A percentile compares a stretch with the other conserved stretches of the same genome.
These are phyloP conservation scores for Fragum whitleyi DNA, from an alignment of 2,888 invertebrate species.

Conservation along the genomic window DNA sequence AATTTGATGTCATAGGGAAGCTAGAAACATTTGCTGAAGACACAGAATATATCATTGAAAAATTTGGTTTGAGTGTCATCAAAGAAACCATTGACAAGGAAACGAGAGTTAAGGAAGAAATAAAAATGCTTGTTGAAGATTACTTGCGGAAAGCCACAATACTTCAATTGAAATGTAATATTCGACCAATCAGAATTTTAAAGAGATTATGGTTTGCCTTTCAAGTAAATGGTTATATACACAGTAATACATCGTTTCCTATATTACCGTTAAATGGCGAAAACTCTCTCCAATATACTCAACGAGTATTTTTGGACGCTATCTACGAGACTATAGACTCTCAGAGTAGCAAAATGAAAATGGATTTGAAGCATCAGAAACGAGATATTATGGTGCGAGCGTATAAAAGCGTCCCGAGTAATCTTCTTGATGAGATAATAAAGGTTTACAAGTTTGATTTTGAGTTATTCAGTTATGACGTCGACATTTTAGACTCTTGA, in stretches of 20 bases:
- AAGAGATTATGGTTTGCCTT: constrained; percentile 57
- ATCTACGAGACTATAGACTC: neutral
- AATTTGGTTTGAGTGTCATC: constrained; percentile 33
- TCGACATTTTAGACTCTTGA: too few species aligned
- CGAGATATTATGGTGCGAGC: constrained; percentile 46
- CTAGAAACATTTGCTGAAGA: constrained; percentile 62
- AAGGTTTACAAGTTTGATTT: constrained; percentile 60
- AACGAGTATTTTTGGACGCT: neutral
- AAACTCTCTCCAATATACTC: neutral
- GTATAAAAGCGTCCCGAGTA: constrained; percentile 38
- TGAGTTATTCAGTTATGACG: constrained; percentile 61
- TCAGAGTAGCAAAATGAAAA: neutral
- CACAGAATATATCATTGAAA: constrained; percentile 37
- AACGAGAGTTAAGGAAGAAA: constrained; percentile 39
- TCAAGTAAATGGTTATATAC: constrained; percentile 64
- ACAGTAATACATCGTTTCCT: constrained; percentile 28
- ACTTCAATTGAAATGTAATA: constrained; percentile 26
- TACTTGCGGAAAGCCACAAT: constrained; percentile 44
- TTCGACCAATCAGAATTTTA: constrained; percentile 44
- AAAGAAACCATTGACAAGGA: constrained; percentile 2
- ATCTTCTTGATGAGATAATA: constrained; percentile 36
- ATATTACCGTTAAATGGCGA: neutral
- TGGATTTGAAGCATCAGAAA: constrained; percentile 31
- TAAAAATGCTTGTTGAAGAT: constrained; percentile 47
- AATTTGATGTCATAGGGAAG: constrained; percentile 61